phyloP scores from a whole-genome alignment of 2,888 invertebrate genomes.

The Dicycla oo region DNA sequence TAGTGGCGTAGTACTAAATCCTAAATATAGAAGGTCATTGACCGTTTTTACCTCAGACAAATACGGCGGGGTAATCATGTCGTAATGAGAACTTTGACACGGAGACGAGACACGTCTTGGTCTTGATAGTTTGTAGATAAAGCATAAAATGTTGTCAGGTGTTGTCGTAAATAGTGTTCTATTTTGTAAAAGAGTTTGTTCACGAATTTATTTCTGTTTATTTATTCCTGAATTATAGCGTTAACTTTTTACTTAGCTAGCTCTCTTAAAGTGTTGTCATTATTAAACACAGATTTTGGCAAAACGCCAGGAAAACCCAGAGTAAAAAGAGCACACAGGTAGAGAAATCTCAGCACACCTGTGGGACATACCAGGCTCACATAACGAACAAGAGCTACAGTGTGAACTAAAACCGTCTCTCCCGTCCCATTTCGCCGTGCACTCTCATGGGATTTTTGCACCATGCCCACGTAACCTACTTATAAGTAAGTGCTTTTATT shows the following conservation, averaged over 20 bases:
- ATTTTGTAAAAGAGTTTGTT: not conserved
- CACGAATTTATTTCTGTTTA: not conserved
- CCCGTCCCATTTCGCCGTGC: not conserved
- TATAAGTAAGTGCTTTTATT: conserved; percentile 19
- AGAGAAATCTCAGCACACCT: conserved; percentile 44
- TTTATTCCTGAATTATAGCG: not conserved
- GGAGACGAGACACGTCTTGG: conserved; percentile 23
- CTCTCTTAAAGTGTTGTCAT: not conserved
- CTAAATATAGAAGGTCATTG: conserved; percentile 33
- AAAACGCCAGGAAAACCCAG: not conserved
- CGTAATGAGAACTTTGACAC: conserved; percentile 53
- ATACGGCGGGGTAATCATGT: conserved; percentile 24
- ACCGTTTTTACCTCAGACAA: conserved; percentile 28
- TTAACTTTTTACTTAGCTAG: not conserved
- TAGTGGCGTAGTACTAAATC: not conserved
- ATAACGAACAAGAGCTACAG: conserved; percentile 29
- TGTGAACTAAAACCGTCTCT: conserved; percentile 4
- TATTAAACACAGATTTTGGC: conserved; percentile 1
- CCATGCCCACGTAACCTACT: not conserved
- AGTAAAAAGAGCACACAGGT: conserved; percentile 26
- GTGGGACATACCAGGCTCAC: conserved; percentile 49
- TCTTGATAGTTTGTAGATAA: conserved; percentile 17
- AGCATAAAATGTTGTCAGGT: not conserved
- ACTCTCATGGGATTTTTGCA: conserved; percentile 20
- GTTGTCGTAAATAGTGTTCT: conserved; percentile 15